phyloP scores from a whole-genome alignment of 2,888 invertebrate genomes.

The Endomychus coccineus region DNA sequence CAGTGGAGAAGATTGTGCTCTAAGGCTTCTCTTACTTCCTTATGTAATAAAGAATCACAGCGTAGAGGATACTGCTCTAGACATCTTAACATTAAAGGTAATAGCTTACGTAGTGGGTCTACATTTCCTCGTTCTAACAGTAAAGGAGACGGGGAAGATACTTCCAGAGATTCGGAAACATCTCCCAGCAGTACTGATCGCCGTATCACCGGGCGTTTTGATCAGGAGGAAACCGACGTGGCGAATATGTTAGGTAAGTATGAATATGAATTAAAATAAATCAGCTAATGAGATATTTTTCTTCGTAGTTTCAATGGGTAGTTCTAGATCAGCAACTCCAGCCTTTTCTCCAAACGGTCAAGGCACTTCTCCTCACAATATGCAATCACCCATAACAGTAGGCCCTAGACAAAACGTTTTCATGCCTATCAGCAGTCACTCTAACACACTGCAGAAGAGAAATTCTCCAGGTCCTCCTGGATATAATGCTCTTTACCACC shows the following conservation, averaged over 20 bases:
- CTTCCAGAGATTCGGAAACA: slow-evolving; percentile 83
- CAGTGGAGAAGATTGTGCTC: slow-evolving; percentile 98
- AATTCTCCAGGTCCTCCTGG: slow-evolving; percentile 41
- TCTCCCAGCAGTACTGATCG: slow-evolving; percentile 71
- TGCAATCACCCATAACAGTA: slow-evolving; percentile 60
- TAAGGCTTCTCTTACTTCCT: slow-evolving; percentile 65
- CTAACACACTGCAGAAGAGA: slow-evolving; percentile 43
- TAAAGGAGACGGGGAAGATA: slow-evolving; percentile 70
- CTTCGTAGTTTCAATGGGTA: slow-evolving; percentile 76
- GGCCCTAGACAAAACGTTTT: slow-evolving; percentile 81
- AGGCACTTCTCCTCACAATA: slow-evolving; percentile 59
- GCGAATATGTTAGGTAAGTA: slow-evolving; percentile 93
- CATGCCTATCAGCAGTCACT: slow-evolving; percentile 75
- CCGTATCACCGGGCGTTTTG: slow-evolving; percentile 74
- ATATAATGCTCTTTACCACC: slow-evolving; percentile 39
- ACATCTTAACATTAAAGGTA: slow-evolving; percentile 86
- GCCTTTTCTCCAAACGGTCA: slow-evolving; percentile 74
- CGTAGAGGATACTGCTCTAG: slow-evolving; percentile 93
- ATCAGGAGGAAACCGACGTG: slow-evolving; percentile 93
- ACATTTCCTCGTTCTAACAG: slow-evolving; percentile 49
- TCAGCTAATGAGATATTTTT: slow-evolving; percentile 8
- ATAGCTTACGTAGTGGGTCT: slow-evolving; percentile 44
- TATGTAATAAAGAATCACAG: slow-evolving; percentile 93
- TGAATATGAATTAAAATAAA: slow-evolving; percentile 25
- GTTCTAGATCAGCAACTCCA: slow-evolving; percentile 88